Conservation (phyloP, 2,888 invertebrate species). For the Leistus spinibarbis region DNA sequence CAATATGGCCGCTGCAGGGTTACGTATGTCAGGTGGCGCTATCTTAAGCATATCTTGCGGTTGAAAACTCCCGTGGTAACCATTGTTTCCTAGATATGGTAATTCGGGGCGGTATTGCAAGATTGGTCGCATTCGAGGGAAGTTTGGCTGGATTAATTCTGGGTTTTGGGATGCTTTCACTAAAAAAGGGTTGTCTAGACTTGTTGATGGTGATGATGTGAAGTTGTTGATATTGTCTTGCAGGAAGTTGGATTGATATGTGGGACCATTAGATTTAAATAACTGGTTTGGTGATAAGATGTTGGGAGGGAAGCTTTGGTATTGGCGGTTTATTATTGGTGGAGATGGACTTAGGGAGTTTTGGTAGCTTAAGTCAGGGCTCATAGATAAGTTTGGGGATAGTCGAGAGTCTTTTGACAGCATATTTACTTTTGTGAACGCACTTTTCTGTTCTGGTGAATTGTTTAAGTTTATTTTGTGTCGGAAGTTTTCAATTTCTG, state of each 20-base stretch:
- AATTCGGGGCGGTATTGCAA: constrained; percentile 66
- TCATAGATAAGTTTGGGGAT: constrained; percentile 74
- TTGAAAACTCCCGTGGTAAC: constrained; percentile 46
- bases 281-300: constrained; percentile 61
- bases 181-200: constrained; percentile 52
- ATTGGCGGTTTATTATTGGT: constrained; percentile 56
- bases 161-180: constrained; percentile 53
- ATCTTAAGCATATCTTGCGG: constrained; percentile 50
- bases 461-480: constrained; percentile 59
- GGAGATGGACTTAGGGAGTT: constrained; percentile 79
- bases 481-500: constrained; percentile 52
- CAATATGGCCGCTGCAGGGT: constrained; percentile 74
- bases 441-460: constrained; percentile 70
- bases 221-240: constrained; percentile 57
- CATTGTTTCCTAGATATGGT: constrained; percentile 59
- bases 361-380: constrained; percentile 79
- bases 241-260: constrained; percentile 58
- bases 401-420: constrained; percentile 54
- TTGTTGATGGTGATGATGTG: constrained; percentile 52
- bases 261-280: constrained; percentile 59
- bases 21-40: constrained; percentile 60
- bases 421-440: constrained; percentile 80
- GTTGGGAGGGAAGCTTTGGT: constrained; percentile 57
- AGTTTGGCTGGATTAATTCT: constrained; percentile 54
- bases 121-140: constrained; percentile 62